phyloP scores from a whole-genome alignment of 2,797 vertebrate species.

The Ptychadena robeensis region DNA sequence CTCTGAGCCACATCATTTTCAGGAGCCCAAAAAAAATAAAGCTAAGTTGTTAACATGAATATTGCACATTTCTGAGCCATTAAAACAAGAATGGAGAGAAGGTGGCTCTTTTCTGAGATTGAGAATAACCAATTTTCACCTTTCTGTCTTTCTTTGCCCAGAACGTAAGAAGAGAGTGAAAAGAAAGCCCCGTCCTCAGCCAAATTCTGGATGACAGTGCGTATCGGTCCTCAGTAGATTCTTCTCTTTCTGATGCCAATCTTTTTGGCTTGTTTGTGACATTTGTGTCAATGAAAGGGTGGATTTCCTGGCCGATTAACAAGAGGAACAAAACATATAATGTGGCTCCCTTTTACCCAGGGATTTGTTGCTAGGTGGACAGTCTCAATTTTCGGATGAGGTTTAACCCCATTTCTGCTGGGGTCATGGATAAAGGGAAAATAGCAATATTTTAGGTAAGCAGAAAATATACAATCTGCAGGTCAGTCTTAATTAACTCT shows the following conservation, averaged over 20 bases:
- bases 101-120: conserved; percentile 73
- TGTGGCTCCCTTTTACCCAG: not conserved
- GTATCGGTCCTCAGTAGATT: conserved; percentile 98
- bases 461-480: conserved; percentile 25
- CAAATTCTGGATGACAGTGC: conserved; percentile 99
- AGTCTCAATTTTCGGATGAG: conserved; percentile 47
- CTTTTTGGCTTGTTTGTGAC: conserved; percentile 96
- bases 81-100: conserved; percentile 85
- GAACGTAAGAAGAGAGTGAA: conserved; percentile 89
- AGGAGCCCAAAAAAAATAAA: conserved; percentile 77
- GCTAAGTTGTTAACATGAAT: conserved; percentile 78
- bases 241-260: conserved; percentile 99
- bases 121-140: conserved; percentile 30
- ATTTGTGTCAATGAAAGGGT: conserved; percentile 99
- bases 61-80: conserved; percentile 84
- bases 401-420: conserved; percentile 39
- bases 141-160: conserved; percentile 89
- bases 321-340: conserved; percentile 82
- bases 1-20: conserved; percentile 78
- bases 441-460: conserved; percentile 9
- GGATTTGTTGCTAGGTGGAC: conserved; percentile 51
- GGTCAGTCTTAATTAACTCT: conserved; percentile 40
- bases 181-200: conserved; percentile 98
- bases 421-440: conserved; percentile 22
- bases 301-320: conserved; percentile 99